Base-by-base conservation (phyloP, 2,888 invertebrate species). In the Lasiommata megera region DNA sequence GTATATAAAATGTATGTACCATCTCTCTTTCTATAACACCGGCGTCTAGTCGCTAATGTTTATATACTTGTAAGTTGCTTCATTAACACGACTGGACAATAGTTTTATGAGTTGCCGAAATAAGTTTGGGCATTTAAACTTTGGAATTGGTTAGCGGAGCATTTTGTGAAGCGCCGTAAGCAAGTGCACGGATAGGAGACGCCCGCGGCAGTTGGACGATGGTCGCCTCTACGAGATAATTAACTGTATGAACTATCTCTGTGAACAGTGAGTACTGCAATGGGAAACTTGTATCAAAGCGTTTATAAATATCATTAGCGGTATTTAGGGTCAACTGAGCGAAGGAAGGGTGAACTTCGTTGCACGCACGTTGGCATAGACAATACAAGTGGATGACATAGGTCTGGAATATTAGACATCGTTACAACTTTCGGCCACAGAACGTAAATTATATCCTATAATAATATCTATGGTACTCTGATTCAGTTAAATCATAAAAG, bases 71-170 rank as follows among this genome's bases (percentile, higher is more conserved):
- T 62, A 71, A 69, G 74, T 67, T 79, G 80, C 68, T 77, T 80
- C 56, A 59, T 62, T 82, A 81, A 71, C 75, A 68, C 62, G 67
- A 68, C 67, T 70, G 79, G 72, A 79, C 79, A 80, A 82, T 78
- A 86, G 88, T 89, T 88, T 84, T 87, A 87, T 81, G 84, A 88
- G 86, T 84, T 84, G 74, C 78, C 77, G 73, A 87, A 87, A 86
- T 84, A 84, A 86, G 86, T 88, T 89, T 65, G 65, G 76, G 81
- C 77, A 84, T 80, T 88, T 82, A 82, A 88, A 88, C 79, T 89
- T 87, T 65, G 76, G 72, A 74, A 85, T 85, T 83, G 86, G 86
- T 86, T 79, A 77, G 78, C 76, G 79, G 79, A 81, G 87, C 84
- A 85, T 86, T 88, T 85, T 78, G 82, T 77, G 79, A 61, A 69